A percentile compares a stretch with the other conserved stretches of the same genome.
Conservation (phyloP, 2,113 vertebrate genomes). For the Emydura subglobosa region DNA sequence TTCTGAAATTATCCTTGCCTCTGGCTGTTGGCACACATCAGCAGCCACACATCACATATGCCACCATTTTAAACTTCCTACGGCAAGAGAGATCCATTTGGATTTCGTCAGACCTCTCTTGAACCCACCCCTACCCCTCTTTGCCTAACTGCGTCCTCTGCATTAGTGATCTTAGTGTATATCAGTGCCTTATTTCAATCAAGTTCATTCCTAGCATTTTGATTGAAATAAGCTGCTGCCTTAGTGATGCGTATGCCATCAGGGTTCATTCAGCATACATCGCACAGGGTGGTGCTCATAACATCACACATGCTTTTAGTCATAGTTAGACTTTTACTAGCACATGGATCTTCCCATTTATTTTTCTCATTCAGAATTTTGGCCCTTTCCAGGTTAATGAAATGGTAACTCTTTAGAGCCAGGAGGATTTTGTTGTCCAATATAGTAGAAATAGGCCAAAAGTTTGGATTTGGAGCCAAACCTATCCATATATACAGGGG, state of each 20-base stretch:
- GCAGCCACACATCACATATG: not conserved
- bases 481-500: too few species aligned
- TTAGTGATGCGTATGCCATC: not conserved
- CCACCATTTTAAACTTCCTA: not conserved
- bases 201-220: not conserved
- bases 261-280: not conserved
- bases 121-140: not conserved
- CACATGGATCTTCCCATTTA: not conserved
- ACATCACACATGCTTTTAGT: not conserved
- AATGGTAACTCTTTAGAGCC: rapidly evolving
- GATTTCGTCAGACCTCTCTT: not conserved
- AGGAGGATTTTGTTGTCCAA: not conserved
- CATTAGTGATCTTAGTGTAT: not conserved
- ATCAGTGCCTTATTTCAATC: not conserved
- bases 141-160: not conserved
- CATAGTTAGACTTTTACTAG: not conserved
- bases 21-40: not conserved
- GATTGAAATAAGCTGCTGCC: not conserved
- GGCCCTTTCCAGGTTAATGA: rapidly evolving
- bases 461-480: not conserved
- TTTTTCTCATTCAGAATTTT: not conserved
- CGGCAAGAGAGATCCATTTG: not conserved
- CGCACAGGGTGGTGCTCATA: not conserved
- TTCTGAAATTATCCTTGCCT: not conserved
- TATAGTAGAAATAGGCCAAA: not conserved